Base-by-base conservation (phyloP, 2,113 vertebrate species). In the Smithornis capensis region DNA sequence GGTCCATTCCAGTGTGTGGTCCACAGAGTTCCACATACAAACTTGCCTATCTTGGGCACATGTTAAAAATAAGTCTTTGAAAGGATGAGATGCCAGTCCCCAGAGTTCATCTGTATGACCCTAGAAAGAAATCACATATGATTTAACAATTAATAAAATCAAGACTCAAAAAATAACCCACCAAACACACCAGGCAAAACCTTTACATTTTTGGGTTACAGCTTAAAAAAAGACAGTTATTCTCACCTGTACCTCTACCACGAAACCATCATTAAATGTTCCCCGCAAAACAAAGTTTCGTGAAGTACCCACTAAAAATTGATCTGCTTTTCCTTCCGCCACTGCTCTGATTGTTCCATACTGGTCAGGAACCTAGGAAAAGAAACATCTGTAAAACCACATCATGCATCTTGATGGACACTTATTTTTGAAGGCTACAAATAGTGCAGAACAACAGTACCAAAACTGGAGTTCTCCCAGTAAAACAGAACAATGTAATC, bases 91-190 rank as follows among this genome's bases (percentile, higher is more conserved):
- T 37, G 99, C 99, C 94, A 99, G 94, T 92, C 99, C 99, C 99
- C 99, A 99, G 68, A 99, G 98, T 93, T 99, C 99, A 78, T 99
- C 99, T 40, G 99, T 99, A 97, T 99, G 99, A 86, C 99, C 99
- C 99, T 99, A 94, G 33, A 95, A 95, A 92, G 50, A 96, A 96
- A 95, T 22, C 4, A 77, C 14, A 35, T 5, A 17, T 4, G 11
- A 92, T 52, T 94, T 71, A 83, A 75, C 10, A 65, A 50, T 1
- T 0, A 56, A 88, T 40, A 70, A 59, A 75, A 84, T 28, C 31
- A 70, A 64, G 19, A 65, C 5, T 42, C 29, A 67, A 60, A 92
- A n/a, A 92, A n/a, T 38, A 76, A 68, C 38, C 45, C 18, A 64
- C 2, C 19, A 68, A n/a, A n/a, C n/a, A n/a, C n/a, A n/a, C 38